A percentile compares a stretch with the other conserved stretches of the same genome.
Evolutionary conservation across 2,113 vertebrate species (phyloP).

Genomic region (Eonycteris spelaea): DNA sequence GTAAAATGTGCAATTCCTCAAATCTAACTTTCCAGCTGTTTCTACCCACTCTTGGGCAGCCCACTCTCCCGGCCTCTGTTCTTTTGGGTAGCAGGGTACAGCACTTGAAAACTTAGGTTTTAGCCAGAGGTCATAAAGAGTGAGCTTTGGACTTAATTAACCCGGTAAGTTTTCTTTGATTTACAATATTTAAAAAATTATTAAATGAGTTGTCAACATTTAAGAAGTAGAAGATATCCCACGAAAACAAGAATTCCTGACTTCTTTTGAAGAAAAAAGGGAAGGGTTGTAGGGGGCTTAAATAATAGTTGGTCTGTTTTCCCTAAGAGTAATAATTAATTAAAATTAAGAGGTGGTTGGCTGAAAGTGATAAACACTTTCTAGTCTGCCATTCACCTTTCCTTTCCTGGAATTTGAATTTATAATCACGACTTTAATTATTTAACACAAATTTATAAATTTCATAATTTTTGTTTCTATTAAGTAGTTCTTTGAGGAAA

Average conservation of each 20-base stretch:
- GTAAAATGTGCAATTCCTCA: background rate
- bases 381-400: background rate
- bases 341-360: background rate
- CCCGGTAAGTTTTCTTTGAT: background rate
- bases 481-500: background rate
- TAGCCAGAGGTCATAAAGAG: background rate
- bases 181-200: background rate
- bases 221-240: background rate
- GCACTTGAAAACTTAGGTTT: background rate
- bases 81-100: background rate
- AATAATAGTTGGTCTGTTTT: background rate
- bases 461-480: background rate
- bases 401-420: background rate
- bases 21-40: background rate
- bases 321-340: background rate
- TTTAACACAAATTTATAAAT: background rate
- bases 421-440: slow-evolving; percentile 5
- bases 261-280: background rate
- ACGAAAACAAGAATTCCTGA: background rate
- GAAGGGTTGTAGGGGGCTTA: background rate
- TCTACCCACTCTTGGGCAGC: background rate
- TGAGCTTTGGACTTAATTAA: background rate
- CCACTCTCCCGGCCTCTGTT: background rate
- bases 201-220: background rate
- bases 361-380: background rate